Percentiles rank a stretch among this genome's conserved stretches.
Conservation (phyloP, 2,113 vertebrate species). For the Sebastes schlegelii region DNA sequence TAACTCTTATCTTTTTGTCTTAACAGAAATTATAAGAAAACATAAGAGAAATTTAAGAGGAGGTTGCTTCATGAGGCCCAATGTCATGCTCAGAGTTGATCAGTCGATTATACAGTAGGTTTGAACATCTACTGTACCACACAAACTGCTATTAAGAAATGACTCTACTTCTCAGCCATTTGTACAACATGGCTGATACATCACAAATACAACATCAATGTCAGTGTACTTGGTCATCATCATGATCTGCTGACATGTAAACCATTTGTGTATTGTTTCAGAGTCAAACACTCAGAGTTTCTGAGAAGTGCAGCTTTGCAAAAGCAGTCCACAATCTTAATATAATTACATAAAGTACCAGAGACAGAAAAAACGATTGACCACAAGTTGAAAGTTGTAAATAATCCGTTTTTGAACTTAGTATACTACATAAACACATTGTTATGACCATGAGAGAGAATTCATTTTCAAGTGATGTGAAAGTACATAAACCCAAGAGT, state of each 20-base stretch:
- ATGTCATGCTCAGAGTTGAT: background rate
- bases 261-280: background rate
- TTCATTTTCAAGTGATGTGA: conserved; percentile 41
- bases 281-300: conserved; percentile 1
- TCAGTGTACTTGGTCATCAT: conserved; percentile 5
- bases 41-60: too few species aligned
- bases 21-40: too few species aligned
- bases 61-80: too few species aligned
- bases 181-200: background rate
- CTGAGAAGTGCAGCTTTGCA: conserved; percentile 1
- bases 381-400: conserved; percentile 34
- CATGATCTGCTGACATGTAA: background rate
- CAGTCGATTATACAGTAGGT: background rate
- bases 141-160: background rate
- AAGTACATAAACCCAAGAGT: conserved; percentile 25
- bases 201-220: background rate
- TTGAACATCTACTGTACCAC: background rate
- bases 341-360: conserved; percentile 19
- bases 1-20: too few species aligned
- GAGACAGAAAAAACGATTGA: conserved; percentile 18
- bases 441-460: conserved; percentile 31
- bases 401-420: conserved; percentile 30
- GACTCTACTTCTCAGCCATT: background rate
- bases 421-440: conserved; percentile 10
- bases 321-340: conserved; percentile 10